Conservation (phyloP, 2,888 invertebrate genomes). For the Troides aeacus region DNA sequence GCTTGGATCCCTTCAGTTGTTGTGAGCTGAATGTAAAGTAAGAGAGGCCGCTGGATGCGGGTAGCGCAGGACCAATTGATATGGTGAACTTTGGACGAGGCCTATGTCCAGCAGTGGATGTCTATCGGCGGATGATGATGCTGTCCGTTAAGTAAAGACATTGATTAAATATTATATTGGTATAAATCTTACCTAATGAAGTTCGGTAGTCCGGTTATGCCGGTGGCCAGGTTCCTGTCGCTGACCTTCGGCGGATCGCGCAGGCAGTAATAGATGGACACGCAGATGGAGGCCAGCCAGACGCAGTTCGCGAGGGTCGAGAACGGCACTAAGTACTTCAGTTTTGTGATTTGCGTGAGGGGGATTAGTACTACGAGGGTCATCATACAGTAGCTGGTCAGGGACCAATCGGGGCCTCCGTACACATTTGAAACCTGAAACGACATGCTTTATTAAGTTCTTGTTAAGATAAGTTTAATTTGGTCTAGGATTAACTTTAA, state of each 20-base stretch:
- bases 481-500: too few relatives aligned
- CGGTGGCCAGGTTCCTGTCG: conserved; percentile 69
- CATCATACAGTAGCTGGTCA: conserved; percentile 83
- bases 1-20: too few relatives aligned
- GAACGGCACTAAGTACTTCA: conserved; percentile 93
- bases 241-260: conserved; percentile 66
- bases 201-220: conserved; percentile 85
- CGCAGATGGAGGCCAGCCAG: conserved; percentile 87
- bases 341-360: conserved; percentile 86
- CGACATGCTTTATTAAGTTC: neutral
- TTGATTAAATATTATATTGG: too few relatives aligned
- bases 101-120: too few relatives aligned
- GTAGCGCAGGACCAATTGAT: too few relatives aligned
- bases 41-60: too few relatives aligned
- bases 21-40: too few relatives aligned
- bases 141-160: too few relatives aligned
- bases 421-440: conserved; percentile 77
- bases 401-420: conserved; percentile 76
- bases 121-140: too few relatives aligned
- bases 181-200: conserved; percentile 84
- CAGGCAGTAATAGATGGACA: conserved; percentile 91
- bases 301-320: conserved; percentile 92
- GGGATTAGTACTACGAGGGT: conserved; percentile 84
- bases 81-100: too few relatives aligned
- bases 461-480: neutral